phyloP scores from a whole-genome alignment of 64 coral and sea anemone species.

The Montipora foliosa region DNA sequence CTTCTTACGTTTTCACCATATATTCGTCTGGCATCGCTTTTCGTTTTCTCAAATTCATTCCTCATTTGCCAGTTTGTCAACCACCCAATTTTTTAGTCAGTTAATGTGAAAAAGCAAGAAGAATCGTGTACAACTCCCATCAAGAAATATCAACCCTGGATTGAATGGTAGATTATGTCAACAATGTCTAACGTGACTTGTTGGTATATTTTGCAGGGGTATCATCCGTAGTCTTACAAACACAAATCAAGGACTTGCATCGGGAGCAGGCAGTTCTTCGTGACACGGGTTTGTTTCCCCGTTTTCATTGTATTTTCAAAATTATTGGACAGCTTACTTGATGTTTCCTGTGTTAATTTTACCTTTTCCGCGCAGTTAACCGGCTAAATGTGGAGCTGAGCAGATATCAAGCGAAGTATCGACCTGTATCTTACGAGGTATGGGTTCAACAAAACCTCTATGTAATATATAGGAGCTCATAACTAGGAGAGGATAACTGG shows the following conservation, averaged over 20 bases:
- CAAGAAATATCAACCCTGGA: no score
- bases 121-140: not conserved
- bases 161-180: no score
- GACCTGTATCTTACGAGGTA: slow-evolving; percentile 88
- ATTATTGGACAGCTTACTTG: not conserved
- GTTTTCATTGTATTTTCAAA: not conserved
- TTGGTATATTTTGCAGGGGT: slow-evolving; percentile 33
- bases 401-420: slow-evolving; percentile 93
- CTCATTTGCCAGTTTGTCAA: no score
- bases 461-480: no score
- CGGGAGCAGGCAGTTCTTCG: slow-evolving; percentile 83
- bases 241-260: slow-evolving; percentile 92
- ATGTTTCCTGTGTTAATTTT: not conserved
- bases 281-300: slow-evolving; percentile 60
- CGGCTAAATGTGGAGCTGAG: slow-evolving; percentile 93
- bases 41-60: no score
- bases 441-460: not conserved
- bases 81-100: not conserved
- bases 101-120: not conserved
- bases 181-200: no score
- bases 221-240: slow-evolving; percentile 77
- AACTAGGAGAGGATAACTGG: no score
- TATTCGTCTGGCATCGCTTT: no score
- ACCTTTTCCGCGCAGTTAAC: slow-evolving; percentile 40
- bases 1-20: no score